Base-by-base conservation (phyloP, 1,140 invertebrate species). In the Brachionus rubens region DNA sequence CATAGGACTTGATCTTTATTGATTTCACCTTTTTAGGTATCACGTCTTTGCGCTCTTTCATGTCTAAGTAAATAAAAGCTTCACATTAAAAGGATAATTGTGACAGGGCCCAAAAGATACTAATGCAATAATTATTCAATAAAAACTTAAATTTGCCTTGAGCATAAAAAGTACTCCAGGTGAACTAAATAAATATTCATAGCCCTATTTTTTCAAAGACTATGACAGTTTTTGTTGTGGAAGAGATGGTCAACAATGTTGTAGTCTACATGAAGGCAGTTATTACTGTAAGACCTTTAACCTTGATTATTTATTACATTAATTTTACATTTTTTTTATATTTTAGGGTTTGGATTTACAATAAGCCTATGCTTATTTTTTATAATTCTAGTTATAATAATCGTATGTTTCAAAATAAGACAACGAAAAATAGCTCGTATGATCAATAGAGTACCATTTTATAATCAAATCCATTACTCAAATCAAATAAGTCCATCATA, bases 181-280 rank as follows among this genome's bases (percentile, higher is more conserved):
- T n/a, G n/a, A n/a, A n/a, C n/a, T n/a, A n/a, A n/a, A n/a, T n/a
- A n/a, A n/a, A n/a, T n/a, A n/a, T n/a, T n/a, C n/a, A n/a, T n/a
- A n/a, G n/a, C n/a, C n/a, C n/a, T n/a, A n/a, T n/a, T n/a, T n/a
- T n/a, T n/a, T n/a, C n/a, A n/a, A n/a, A n/a, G n/a, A 59, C 30
- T 59, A 59, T 59, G 30, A 59, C n/a, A 59, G 54, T 21, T 59
- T 33, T 36, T 59, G 54, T 19, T 59, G 54, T 33, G 54, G 54
- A 33, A 33, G 19, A 0, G 16, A 59, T 41, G 3, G 19, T 30
- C 12, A 16, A 9, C 4, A 59, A 59, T 59, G 54, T 9, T 59
- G 54, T 33, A 33, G 36, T 36, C 36, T 59, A 16, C 36, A 33
- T 16, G 33, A 59, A 19, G 36, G 36, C n/a, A 6, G 19, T 33